Evolutionary conservation across 2,888 invertebrate species (phyloP), one percentile per base, ranked within the genome.

Genomic region (Spisula subtruncata): DNA sequence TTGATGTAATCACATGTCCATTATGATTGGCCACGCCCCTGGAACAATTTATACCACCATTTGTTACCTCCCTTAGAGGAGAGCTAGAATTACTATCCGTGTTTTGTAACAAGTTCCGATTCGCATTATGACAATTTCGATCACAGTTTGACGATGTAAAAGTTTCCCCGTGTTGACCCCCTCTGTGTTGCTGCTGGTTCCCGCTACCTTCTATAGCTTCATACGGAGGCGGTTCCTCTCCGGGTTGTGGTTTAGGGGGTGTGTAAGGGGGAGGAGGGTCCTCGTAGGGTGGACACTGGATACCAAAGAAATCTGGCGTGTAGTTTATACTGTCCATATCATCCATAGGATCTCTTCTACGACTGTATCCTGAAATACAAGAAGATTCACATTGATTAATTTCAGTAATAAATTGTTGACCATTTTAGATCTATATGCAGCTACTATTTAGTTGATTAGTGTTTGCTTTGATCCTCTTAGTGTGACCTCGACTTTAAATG

Each of bases 181-280:
- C 80, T 54, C 54, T 32, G 14, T 51, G 32, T 56, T 54, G 80
- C n/a, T 80, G 79, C n/a, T 80, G 79, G 14, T 46, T 84, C 60
- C 35, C 60, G 25, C 29, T 60, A 29, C 82, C 46, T 12, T 83
- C 83, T 20, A 88, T 41, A 25, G 80, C 95, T 85, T 95, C 95
- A 82, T 96, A 96, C 0, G 96, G 96, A 12, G 96, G 96, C 10
- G 96, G 95, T 83, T 96, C 96, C 6, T 95, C 95, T 16, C 94
- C 94, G 0, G 94, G 93, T 29, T 95, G 94, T 5, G 96, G 96
- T 93, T 96, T 96, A 35, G 96, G 96, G 4, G 96, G 96, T 6
- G 96, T 94, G 92, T 96, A 96, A 0, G 96, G 96, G 29, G 96
- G 96, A 35, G 96, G 96, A 0, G 96, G 96, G 81, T 96, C 96